Percentiles rank a stretch among this genome's conserved stretches.
Evolutionary conservation across 2,888 invertebrate genomes (phyloP).

Genomic region (Dicyrtomina minuta): DNA sequence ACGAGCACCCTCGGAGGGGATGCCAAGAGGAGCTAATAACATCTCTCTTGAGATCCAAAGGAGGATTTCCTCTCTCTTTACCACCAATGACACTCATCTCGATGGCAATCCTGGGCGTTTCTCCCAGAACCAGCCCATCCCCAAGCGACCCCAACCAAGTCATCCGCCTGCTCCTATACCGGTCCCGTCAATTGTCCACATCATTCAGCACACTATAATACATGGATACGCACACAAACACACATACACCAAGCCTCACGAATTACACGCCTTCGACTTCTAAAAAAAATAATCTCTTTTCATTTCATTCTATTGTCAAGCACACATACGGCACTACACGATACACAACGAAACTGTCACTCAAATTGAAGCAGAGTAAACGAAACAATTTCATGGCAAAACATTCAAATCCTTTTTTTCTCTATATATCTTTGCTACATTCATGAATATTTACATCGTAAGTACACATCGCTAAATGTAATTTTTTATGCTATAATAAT

Average conservation of each 20-base stretch:
- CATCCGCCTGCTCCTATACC: slow-evolving; percentile 10
- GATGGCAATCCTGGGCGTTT: slow-evolving; percentile 48
- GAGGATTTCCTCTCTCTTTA: slow-evolving; percentile 50
- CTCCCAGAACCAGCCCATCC: slow-evolving; percentile 39
- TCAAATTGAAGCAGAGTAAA: background rate
- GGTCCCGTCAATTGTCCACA: background rate
- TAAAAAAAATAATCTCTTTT: slow-evolving; percentile 5
- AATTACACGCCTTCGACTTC: background rate
- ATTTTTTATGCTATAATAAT: no score
- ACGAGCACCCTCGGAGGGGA: slow-evolving; percentile 52
- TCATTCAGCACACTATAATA: background rate
- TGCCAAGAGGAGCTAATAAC: slow-evolving; percentile 54
- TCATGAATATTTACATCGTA: no score
- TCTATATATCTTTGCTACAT: no score
- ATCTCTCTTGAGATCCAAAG: slow-evolving; percentile 54
- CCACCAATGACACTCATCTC: slow-evolving; percentile 49
- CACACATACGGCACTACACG: background rate
- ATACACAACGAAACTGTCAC: slow-evolving; percentile 11
- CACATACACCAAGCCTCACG: background rate
- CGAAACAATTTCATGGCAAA: slow-evolving; percentile 7
- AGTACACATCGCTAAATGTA: no score
- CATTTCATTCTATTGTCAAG: slow-evolving; percentile 17
- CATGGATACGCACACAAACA: background rate
- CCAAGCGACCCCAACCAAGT: slow-evolving; percentile 38
- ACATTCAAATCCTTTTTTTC: background rate